Evolutionary conservation across 2,113 vertebrate genomes (phyloP).

Genomic region (Piprites chloris): DNA sequence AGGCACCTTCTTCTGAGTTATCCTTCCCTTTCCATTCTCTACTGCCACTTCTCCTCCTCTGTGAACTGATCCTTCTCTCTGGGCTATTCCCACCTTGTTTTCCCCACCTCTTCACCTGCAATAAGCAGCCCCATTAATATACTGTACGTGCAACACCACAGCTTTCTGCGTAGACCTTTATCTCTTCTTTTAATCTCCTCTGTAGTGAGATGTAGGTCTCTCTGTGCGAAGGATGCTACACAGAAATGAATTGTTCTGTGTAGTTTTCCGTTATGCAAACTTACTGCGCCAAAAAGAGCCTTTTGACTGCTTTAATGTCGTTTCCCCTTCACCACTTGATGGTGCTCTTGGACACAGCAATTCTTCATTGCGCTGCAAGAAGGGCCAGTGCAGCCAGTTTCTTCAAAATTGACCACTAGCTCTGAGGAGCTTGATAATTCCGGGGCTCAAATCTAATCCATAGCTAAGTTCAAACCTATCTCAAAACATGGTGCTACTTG

Average conservation of each 20-base stretch:
- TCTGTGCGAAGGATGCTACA: neutral
- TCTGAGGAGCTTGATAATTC: neutral
- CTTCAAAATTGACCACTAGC: neutral
- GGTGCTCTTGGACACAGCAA: constrained; percentile 60
- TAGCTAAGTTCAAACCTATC: neutral
- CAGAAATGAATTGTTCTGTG: neutral
- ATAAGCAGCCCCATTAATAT: neutral
- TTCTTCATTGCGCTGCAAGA: neutral
- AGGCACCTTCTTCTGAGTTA: neutral
- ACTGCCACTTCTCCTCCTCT: neutral
- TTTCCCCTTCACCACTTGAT: constrained; percentile 38
- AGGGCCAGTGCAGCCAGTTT: neutral
- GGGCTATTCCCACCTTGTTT: neutral
- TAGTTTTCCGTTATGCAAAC: neutral
- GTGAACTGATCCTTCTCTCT: neutral
- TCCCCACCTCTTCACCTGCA: neutral
- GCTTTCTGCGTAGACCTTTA: neutral
- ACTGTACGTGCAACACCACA: fast-evolving
- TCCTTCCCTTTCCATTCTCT: neutral
- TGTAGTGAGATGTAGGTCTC: neutral
- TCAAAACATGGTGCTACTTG: neutral
- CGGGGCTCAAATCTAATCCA: neutral
- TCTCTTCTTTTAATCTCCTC: neutral
- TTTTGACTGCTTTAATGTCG: neutral
- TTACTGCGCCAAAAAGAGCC: neutral